Conservation (phyloP, 2,113 vertebrate genomes). For the Vulpes ferrilata region DNA sequence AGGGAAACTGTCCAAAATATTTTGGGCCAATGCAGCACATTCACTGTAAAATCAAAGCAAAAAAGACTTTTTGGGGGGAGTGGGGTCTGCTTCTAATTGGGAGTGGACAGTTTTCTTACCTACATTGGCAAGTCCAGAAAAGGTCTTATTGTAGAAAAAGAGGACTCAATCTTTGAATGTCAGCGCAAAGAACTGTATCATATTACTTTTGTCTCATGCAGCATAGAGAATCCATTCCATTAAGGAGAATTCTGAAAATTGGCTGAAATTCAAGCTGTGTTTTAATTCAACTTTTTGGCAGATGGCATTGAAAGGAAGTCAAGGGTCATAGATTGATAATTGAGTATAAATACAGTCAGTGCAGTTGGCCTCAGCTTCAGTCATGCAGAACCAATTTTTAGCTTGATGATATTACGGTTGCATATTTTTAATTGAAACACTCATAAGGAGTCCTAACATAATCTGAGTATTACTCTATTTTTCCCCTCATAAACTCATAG, state of each 20-base stretch:
- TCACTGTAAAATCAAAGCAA: constrained; percentile 25
- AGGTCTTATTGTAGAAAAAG: constrained; percentile 26
- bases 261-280: constrained; percentile 83
- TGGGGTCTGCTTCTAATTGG: background rate
- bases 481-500: constrained; percentile 69
- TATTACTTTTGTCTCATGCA: constrained; percentile 74
- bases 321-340: constrained; percentile 84
- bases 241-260: constrained; percentile 83
- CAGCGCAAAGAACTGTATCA: constrained; percentile 71
- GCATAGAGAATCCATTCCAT: constrained; percentile 72
- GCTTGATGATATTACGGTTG: constrained; percentile 83
- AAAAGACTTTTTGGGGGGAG: background rate
- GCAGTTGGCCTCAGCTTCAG: constrained; percentile 73
- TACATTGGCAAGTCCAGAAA: constrained; percentile 37
- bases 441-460: constrained; percentile 82
- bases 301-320: constrained; percentile 76
- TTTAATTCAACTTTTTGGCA: constrained; percentile 88
- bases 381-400: constrained; percentile 85
- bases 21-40: background rate
- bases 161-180: constrained; percentile 24
- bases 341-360: constrained; percentile 82
- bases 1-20: background rate
- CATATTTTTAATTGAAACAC: constrained; percentile 85
- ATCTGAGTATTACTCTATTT: constrained; percentile 82
- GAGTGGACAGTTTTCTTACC: background rate